Conservation (phyloP, 1,140 invertebrate species). For the Caenorhabditis remanei region DNA sequence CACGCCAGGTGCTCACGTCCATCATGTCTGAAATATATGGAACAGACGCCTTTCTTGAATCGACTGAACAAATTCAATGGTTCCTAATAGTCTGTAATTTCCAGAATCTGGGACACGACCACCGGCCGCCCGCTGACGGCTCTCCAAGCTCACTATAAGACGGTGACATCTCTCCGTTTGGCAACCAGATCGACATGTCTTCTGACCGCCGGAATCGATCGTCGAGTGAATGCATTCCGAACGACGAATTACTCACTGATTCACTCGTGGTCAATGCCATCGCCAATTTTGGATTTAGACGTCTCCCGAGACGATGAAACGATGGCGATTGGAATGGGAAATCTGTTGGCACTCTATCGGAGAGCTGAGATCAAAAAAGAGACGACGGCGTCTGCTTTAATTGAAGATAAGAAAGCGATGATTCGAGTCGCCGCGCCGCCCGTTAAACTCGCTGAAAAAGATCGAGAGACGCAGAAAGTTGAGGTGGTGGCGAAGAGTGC, state of each 20-base stretch:
- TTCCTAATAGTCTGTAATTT: neutral
- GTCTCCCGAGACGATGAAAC: constrained; percentile 86
- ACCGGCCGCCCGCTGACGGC: constrained; percentile 86
- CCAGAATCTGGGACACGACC: constrained; percentile 91
- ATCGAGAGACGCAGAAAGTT: constrained; percentile 71
- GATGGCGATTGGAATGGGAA: constrained; percentile 89
- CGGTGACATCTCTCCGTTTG: constrained; percentile 79
- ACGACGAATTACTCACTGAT: constrained; percentile 84
- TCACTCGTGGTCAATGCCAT: constrained; percentile 89
- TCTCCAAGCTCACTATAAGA: constrained; percentile 88
- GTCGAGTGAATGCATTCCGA: constrained; percentile 91
- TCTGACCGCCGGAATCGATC: constrained; percentile 89
- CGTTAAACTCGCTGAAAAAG: constrained; percentile 69
- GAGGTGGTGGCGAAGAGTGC: constrained; percentile 28
- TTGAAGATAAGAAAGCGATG: constrained; percentile 19
- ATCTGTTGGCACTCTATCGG: constrained; percentile 86
- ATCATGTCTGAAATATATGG: constrained; percentile 69
- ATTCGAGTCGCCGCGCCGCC: constrained; percentile 4
- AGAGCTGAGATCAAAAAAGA: constrained; percentile 80
- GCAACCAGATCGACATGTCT: constrained; percentile 86
- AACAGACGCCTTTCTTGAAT: constrained; percentile 63
- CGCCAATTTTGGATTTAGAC: constrained; percentile 89
- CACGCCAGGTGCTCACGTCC: constrained; percentile 55
- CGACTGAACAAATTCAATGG: constrained; percentile 64
- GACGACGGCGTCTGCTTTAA: constrained; percentile 62